These are phyloP conservation scores for Polymixis flavicincta DNA, from an alignment of 2,888 invertebrate genomes.

Conservation along the genomic window DNA sequence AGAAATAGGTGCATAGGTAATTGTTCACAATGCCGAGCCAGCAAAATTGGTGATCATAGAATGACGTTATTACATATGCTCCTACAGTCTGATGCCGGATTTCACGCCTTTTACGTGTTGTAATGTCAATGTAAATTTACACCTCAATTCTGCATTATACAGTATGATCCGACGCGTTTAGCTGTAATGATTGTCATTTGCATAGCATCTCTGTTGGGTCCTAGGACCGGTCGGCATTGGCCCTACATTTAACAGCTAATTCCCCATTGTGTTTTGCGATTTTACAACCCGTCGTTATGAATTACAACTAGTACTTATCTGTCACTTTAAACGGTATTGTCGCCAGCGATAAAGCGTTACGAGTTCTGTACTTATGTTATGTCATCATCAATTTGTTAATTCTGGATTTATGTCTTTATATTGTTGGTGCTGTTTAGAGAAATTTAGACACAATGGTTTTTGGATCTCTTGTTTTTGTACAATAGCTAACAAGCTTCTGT, in stretches of 20 bases:
- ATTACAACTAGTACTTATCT: constrained; percentile 78
- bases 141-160: constrained; percentile 59
- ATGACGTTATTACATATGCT: constrained; percentile 17
- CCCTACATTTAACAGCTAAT: constrained; percentile 74
- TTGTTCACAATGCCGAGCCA: not conserved
- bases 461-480: not conserved
- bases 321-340: constrained; percentile 71
- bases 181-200: constrained; percentile 62
- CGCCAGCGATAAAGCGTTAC: constrained; percentile 69
- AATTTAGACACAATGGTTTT: not conserved
- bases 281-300: constrained; percentile 79
- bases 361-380: constrained; percentile 62
- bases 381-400: constrained; percentile 58
- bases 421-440: not conserved
- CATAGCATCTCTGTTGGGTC: constrained; percentile 57
- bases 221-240: constrained; percentile 70
- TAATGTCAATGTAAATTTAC: constrained; percentile 61
- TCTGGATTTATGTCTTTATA: constrained; percentile 47
- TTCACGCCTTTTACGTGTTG: constrained; percentile 54
- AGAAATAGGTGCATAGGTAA: not conserved
- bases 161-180: constrained; percentile 47
- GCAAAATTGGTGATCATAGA: not conserved
- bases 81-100: constrained; percentile 39
- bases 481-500: not conserved
- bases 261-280: constrained; percentile 74